These are phyloP conservation scores for Corythoichthys haematopterus DNA, from an alignment of 2,113 vertebrate genomes.

Conservation along the genomic window DNA sequence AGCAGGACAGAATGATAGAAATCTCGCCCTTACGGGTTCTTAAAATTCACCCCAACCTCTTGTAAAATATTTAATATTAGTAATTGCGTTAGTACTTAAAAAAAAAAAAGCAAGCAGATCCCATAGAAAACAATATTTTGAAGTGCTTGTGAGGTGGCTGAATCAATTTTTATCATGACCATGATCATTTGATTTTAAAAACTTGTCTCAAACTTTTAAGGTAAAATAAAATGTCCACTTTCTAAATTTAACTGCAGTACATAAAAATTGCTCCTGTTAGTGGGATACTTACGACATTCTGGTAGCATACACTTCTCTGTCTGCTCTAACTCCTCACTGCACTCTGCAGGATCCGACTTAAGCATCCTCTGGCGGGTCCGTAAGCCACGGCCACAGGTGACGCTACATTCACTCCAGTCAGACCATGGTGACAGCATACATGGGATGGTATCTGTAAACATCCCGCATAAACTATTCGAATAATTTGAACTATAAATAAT, in stretches of 20 bases:
- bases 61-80: no score
- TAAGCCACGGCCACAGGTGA: conserved; percentile 90
- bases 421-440: conserved; percentile 93
- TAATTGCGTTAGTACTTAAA: no score
- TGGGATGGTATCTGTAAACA: conserved; percentile 86
- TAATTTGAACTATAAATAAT: neutral
- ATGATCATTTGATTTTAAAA: neutral
- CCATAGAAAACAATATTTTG: no score
- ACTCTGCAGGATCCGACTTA: conserved; percentile 95
- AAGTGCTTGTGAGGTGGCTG: no score
- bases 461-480: neutral
- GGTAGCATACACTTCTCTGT: conserved; percentile 97
- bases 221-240: neutral
- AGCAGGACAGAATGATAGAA: no score
- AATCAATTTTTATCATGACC: neutral
- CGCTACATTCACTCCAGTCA: conserved; percentile 97
- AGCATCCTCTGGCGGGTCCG: conserved; percentile 86
- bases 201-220: neutral
- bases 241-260: no score
- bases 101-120: no score
- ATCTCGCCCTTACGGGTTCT: no score
- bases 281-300: conserved; percentile 86
- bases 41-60: no score
- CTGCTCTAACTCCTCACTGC: conserved; percentile 91
- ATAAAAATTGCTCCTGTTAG: neutral